phyloP scores from a whole-genome alignment of 2,113 vertebrate species.

The Oreotrochilus melanogaster region DNA sequence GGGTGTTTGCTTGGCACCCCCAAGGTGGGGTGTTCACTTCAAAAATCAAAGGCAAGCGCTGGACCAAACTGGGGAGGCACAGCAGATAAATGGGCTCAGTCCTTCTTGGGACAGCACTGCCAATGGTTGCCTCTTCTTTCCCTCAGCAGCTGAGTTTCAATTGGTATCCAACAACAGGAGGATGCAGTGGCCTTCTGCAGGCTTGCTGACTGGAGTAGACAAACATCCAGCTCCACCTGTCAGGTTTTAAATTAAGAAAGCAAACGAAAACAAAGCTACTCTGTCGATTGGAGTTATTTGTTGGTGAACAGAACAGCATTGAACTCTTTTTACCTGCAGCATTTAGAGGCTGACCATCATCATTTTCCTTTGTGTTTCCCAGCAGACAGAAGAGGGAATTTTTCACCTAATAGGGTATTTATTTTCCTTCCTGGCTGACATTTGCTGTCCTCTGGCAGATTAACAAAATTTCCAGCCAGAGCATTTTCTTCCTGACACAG shows the following conservation, averaged over 20 bases:
- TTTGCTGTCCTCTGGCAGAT: neutral
- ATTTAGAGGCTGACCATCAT: neutral
- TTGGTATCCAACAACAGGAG: neutral
- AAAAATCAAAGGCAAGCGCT: neutral
- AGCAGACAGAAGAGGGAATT: neutral
- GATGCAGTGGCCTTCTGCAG: neutral
- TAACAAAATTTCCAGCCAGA: neutral
- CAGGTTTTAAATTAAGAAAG: neutral
- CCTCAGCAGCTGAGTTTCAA: neutral
- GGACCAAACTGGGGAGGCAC: too few species aligned
- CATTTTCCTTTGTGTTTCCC: neutral
- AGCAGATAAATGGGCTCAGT: neutral
- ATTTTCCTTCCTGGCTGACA: neutral
- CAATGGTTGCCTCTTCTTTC: neutral
- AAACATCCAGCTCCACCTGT: neutral
- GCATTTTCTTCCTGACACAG: neutral
- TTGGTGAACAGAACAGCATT: neutral
- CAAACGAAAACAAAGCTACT: neutral
- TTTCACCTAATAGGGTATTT: neutral
- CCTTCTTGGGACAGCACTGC: neutral
- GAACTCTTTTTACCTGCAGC: neutral
- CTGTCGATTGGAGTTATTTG: neutral
- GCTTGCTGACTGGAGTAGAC: neutral
- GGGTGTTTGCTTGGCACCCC: neutral
- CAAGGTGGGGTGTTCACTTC: accelerated